phyloP scores from a whole-genome alignment of 2,113 vertebrate genomes.

The Dicrurus megarhynchus region DNA sequence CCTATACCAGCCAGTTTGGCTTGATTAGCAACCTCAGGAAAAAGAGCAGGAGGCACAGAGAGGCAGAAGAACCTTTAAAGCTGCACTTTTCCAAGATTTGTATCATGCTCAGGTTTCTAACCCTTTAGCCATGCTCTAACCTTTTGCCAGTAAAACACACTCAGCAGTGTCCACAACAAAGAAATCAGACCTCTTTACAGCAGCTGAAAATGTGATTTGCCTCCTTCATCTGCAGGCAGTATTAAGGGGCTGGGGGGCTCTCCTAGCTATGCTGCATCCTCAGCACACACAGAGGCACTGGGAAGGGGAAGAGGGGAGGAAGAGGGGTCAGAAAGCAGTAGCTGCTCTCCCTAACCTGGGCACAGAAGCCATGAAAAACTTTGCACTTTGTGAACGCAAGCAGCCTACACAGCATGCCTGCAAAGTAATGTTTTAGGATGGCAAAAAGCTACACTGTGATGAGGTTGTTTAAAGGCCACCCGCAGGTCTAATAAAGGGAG shows the following conservation, averaged over 20 bases:
- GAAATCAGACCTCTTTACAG: not conserved
- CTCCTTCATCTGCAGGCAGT: not conserved
- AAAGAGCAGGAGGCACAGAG: not conserved
- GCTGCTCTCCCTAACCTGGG: not conserved
- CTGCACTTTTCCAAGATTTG: not conserved
- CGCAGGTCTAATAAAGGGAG: not conserved
- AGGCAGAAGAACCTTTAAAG: not conserved
- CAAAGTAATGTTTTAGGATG: not conserved
- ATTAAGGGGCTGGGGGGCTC: rapidly evolving
- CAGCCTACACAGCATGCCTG: not conserved
- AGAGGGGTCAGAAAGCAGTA: not conserved
- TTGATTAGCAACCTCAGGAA: not conserved
- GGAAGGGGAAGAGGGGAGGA: not conserved
- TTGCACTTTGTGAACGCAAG: not conserved
- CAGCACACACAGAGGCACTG: not conserved
- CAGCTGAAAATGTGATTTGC: not conserved
- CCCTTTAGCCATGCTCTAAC: not conserved
- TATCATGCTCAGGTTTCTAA: not conserved
- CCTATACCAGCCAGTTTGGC: not conserved
- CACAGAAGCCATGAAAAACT: not conserved
- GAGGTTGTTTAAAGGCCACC: not conserved
- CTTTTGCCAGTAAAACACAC: not conserved
- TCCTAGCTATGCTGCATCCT: not conserved
- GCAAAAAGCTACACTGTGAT: not conserved
- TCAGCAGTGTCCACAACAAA: not conserved